Evolutionary conservation across 1,140 invertebrate species (phyloP), one percentile per base, ranked within the genome.

Genomic region (Popillia japonica): DNA sequence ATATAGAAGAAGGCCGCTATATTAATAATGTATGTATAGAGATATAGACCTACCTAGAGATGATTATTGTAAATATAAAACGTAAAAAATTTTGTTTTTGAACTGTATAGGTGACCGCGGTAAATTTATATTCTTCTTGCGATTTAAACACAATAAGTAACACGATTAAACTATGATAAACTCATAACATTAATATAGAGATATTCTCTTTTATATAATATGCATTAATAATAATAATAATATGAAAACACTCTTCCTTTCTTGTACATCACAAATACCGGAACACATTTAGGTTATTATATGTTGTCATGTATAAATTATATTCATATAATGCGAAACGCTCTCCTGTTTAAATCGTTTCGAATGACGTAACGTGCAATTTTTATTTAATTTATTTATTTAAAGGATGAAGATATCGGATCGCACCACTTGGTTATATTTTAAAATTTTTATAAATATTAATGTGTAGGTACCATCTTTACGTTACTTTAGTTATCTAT

Each of bases 251-350:
- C 72, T 74, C 11, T 74, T 23, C 59, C n/a, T 34, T 74, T 74
- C 40, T 64, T 78, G 72, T 72, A 80, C 79, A 83, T 83, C 83
- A 84, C 83, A 81, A 83, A 81, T 80, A 82, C 59, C 78, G 68
- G 83, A 84, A 84, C 82, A 84, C 83, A 83, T 83, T 81, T 77
- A 79, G 80, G 80, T 78, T 80, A 34, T 34, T 34, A 82, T 80
- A 82, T 75, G 78, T 48, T 34, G 34, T 75, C 14, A 40, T 14
- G 64, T 55, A 17, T 55, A 55, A n/a, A 17, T 55, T 55, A n/a
- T 17, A 55, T 55, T 55, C 48, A 17, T 44, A 22, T 78, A 81
- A 77, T 59, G 78, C 59, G 74, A 81, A 78, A 83, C 81, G 80
- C 80, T 81, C 77, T 78, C 77, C 73, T 77, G 10, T 44, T 68